A percentile compares a stretch with the other conserved stretches of the same genome.
These are phyloP conservation scores for Ornithoptera alexandrae DNA, from an alignment of 2,888 invertebrate genomes.

Conservation along the genomic window DNA sequence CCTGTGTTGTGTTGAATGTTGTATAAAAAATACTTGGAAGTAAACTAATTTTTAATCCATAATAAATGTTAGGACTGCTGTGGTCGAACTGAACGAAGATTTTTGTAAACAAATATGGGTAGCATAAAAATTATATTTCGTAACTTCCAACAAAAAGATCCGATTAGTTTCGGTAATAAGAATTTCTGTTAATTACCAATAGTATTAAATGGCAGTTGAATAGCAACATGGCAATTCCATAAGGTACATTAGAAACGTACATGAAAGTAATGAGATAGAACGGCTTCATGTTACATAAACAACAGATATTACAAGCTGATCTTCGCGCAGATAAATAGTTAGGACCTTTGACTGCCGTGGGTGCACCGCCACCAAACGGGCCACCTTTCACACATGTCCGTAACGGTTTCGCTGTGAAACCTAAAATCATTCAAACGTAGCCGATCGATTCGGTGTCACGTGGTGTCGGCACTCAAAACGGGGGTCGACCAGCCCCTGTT, in stretches of 20 bases:
- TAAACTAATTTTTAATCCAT: too few relatives aligned
- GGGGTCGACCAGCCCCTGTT: constrained; percentile 3
- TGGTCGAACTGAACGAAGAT: too few relatives aligned
- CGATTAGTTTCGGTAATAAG: neutral
- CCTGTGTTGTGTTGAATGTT: too few relatives aligned
- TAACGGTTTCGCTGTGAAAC: constrained; percentile 20
- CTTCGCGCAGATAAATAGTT: constrained; percentile 25
- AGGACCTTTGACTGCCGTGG: constrained; percentile 28
- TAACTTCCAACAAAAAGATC: neutral
- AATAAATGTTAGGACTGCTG: too few relatives aligned
- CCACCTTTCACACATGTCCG: constrained; percentile 22
- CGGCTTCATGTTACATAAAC: constrained; percentile 23
- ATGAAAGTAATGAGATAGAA: constrained; percentile 16
- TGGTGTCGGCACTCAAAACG: constrained; percentile 50
- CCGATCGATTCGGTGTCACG: constrained; percentile 49
- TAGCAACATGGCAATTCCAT: neutral
- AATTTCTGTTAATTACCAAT: neutral
- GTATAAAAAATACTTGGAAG: too few relatives aligned
- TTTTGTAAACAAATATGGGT: too few relatives aligned
- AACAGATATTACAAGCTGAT: constrained; percentile 27
- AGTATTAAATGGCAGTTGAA: neutral
- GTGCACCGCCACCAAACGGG: constrained; percentile 19
- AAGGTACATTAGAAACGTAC: neutral
- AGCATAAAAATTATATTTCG: too few relatives aligned
- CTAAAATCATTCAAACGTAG: constrained; percentile 42